These are phyloP conservation scores for Cheilinus undulatus DNA, from an alignment of 2,113 vertebrate genomes.

Conservation along the genomic window DNA sequence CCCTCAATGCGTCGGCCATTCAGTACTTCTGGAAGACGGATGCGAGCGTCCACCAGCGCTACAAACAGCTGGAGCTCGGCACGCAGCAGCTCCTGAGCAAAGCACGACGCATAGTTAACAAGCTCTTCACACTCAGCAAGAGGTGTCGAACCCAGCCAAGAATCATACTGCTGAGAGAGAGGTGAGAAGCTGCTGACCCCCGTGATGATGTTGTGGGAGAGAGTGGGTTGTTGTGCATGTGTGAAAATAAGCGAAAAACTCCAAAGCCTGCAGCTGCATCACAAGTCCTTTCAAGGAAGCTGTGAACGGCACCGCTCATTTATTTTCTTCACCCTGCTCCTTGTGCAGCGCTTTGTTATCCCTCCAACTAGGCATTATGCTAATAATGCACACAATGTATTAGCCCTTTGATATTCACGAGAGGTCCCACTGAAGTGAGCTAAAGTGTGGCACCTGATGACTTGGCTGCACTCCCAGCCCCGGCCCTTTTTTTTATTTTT, in stretches of 20 bases:
- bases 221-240: constrained; percentile 2
- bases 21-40: constrained; percentile 86
- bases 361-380: constrained; percentile 56
- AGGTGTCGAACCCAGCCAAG: constrained; percentile 84
- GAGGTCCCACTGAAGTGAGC: constrained; percentile 56
- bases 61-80: constrained; percentile 84
- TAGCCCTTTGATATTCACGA: constrained; percentile 60
- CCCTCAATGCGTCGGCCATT: constrained; percentile 84
- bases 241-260: constrained; percentile 44
- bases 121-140: constrained; percentile 87
- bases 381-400: constrained; percentile 54
- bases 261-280: constrained; percentile 46
- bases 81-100: constrained; percentile 81
- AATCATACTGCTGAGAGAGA: constrained; percentile 82
- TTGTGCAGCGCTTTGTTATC: constrained; percentile 50
- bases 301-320: constrained; percentile 52
- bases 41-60: constrained; percentile 80
- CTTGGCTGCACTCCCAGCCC: constrained; percentile 67
- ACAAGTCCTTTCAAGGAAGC: constrained; percentile 46
- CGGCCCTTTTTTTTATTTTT: too few species aligned
- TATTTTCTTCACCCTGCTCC: constrained; percentile 37
- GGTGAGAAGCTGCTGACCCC: constrained; percentile 79
- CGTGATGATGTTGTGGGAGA: constrained; percentile 6
- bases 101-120: constrained; percentile 80
- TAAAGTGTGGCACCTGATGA: constrained; percentile 70